Evolutionary conservation across 2,113 vertebrate species (phyloP).

Genomic region (Mohoua ochrocephala): DNA sequence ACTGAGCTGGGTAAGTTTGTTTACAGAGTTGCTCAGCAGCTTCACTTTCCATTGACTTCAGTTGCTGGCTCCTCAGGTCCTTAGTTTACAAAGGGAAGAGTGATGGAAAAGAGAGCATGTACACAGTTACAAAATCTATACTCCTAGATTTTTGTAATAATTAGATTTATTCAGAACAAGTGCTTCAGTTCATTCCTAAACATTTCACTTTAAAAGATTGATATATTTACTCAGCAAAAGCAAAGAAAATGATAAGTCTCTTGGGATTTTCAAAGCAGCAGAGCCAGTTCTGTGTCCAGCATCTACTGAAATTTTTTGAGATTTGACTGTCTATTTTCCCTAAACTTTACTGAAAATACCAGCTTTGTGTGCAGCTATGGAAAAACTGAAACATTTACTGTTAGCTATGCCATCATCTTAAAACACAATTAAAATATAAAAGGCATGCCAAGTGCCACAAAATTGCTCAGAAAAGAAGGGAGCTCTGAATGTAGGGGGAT

Average conservation of each 20-base stretch:
- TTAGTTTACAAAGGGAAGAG: not conserved
- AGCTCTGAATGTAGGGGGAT: not conserved
- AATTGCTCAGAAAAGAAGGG: not conserved
- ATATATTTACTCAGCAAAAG: not conserved
- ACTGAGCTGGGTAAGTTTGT: not conserved
- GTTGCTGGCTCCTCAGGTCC: not conserved
- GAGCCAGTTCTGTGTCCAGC: not conserved
- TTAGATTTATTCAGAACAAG: not conserved
- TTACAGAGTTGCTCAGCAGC: slow-evolving; percentile 47
- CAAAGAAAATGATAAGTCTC: not conserved
- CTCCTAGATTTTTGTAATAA: not conserved
- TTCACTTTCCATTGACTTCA: slow-evolving; percentile 28
- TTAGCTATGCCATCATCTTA: not conserved
- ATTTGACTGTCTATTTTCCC: not conserved
- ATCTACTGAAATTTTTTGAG: not conserved
- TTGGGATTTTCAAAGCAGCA: not conserved
- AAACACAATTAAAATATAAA: not conserved
- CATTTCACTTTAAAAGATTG: not conserved
- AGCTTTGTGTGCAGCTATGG: not conserved
- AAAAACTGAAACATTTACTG: not conserved
- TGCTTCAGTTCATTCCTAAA: not conserved
- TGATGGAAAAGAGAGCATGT: not conserved
- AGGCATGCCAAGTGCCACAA: not conserved
- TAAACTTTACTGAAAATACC: not conserved
- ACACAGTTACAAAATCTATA: not conserved